These are phyloP conservation scores for Amaurobius ferox DNA, from an alignment of 2,888 invertebrate species.

Conservation along the genomic window DNA sequence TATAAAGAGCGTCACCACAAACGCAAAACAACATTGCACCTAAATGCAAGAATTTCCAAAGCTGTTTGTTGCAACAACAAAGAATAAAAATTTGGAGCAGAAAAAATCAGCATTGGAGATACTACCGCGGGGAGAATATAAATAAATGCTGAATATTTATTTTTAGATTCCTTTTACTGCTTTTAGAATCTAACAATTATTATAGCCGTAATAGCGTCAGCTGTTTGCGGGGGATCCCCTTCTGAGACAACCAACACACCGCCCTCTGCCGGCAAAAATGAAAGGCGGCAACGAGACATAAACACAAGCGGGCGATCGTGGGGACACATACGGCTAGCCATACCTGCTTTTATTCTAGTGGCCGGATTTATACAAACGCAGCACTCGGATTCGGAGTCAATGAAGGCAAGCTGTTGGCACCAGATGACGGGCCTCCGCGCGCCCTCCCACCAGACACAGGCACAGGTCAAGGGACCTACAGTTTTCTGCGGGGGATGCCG, in stretches of 20 bases:
- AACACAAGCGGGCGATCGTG: conserved; percentile 15
- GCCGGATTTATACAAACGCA: conserved; percentile 42
- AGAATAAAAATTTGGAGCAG: not conserved
- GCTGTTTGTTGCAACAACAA: no score
- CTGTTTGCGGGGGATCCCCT: conserved; percentile 39
- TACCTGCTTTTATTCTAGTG: conserved; percentile 23
- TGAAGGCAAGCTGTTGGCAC: conserved; percentile 69
- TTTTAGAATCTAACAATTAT: conserved; percentile 18
- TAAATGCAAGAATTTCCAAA: not conserved
- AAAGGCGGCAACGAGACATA: conserved; percentile 1
- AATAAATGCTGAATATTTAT: conserved; percentile 9
- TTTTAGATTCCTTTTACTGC: not conserved
- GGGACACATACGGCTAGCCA: not conserved
- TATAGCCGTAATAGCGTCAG: conserved; percentile 41
- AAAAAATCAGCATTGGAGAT: not conserved
- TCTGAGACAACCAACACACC: conserved; percentile 7
- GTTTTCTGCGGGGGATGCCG: conserved; percentile 26
- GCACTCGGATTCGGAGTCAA: conserved; percentile 58
- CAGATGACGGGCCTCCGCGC: conserved; percentile 57
- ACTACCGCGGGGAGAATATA: not conserved
- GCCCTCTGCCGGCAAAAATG: conserved; percentile 20
- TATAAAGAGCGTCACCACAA: no score
- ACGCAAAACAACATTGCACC: not conserved
- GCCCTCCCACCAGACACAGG: conserved; percentile 57
- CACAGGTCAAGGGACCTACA: conserved; percentile 42